Base-by-base conservation (phyloP, 2,888 invertebrate genomes). In the Pandemis cinnamomeana region DNA sequence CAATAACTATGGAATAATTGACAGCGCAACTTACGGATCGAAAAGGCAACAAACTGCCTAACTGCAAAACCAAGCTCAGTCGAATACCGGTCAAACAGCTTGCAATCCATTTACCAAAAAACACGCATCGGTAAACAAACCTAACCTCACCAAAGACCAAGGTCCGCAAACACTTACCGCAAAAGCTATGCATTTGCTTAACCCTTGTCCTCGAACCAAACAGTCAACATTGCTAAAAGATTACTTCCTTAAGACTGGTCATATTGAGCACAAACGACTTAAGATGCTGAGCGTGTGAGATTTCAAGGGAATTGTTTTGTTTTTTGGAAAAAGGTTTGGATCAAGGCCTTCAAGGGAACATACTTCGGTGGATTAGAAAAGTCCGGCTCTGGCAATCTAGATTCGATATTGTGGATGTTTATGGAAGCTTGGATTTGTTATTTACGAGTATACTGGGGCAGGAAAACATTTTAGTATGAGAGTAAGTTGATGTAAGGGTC, bases 221-320 rank as follows among this genome's bases (percentile, higher is more conserved):
- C 66, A 53, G 20, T 67, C 46, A 60, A 41, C 44, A 51, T 36
- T 36, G 63, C 70, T 74, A 67, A 74, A 74, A 74, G 66, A 71
- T 74, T 74, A 64, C 66, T 70, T 66, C 70, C 73, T 70, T 36
- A 58, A 27, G 53, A 53, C 27, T 46, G 46, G 10, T 58, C 10
- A 58, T 66, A 70, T 64, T 27, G 60, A 58, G 6, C 27, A 46
- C 67, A 67, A 71, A 44, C 58, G 15, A 20, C 55, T 7, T 55
- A 67, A 44, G 67, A 62, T 61, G n/a, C 51, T 60, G 42, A 46
- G 68, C 68, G 64, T 62, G 62, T 58, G 53, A 61, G 71, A 67
- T 67, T 61, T 62, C 61, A 41, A 46, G 46, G 36, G 20, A 72
- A 66, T 58, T 27, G 73, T 60, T 69, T 64, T 73, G 69, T 70